A percentile compares a stretch with the other conserved stretches of the same genome.
Conservation (phyloP, 2,888 invertebrate species). For the Mythimna pallens region DNA sequence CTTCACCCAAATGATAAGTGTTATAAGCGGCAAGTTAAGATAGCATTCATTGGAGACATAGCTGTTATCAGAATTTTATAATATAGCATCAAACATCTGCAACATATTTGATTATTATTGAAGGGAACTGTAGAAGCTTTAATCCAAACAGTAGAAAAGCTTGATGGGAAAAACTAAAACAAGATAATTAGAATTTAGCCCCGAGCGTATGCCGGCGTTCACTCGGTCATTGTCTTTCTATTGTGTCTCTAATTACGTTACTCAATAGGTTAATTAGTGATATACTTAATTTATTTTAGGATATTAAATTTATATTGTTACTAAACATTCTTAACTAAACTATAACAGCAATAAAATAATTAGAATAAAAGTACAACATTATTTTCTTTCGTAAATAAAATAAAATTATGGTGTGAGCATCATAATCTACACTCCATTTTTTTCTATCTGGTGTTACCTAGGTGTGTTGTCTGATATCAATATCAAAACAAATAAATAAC, state of each 20-base stretch:
- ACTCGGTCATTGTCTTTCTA: too few species aligned
- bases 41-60: conserved; percentile 51
- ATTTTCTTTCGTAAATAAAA: not conserved
- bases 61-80: conserved; percentile 54
- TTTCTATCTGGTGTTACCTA: conserved; percentile 9
- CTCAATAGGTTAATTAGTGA: too few species aligned
- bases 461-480: conserved; percentile 29
- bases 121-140: not conserved
- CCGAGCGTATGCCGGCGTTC: too few species aligned
- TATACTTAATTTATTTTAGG: not conserved
- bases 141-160: too few species aligned
- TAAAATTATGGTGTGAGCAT: not conserved
- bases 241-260: too few species aligned
- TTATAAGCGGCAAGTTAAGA: conserved; percentile 51
- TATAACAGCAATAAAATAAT: not conserved
- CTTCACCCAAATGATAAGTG: conserved; percentile 66
- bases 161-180: not conserved
- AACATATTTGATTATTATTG: not conserved
- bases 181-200: not conserved
- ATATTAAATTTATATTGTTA: not conserved
- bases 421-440: not conserved
- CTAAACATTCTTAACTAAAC: not conserved
- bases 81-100: conserved; percentile 1
- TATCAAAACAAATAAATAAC: conserved; percentile 64
- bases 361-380: not conserved